Conservation (phyloP, 1,140 invertebrate genomes). For the Triops cancriformis region DNA sequence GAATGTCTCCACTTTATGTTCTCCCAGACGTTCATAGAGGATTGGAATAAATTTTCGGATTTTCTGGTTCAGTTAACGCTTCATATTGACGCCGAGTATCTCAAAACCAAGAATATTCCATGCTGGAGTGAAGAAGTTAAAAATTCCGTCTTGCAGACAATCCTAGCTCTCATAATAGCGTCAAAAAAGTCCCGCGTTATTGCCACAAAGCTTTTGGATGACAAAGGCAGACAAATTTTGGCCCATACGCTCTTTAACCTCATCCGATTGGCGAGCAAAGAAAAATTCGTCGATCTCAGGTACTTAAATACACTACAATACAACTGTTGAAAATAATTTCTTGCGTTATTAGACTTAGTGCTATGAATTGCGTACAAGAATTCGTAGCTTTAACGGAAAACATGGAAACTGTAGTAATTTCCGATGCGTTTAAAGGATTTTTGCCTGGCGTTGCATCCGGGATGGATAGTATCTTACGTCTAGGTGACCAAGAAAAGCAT, state of each 20-base stretch:
- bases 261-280: neutral
- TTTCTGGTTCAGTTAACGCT: neutral
- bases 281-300: neutral
- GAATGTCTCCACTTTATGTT: neutral
- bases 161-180: neutral
- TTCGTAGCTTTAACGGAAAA: neutral
- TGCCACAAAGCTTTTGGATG: neutral
- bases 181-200: neutral
- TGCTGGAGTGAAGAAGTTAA: neutral
- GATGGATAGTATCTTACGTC: neutral
- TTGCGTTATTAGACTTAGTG: neutral
- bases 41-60: constrained; percentile 7
- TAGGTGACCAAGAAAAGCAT: neutral
- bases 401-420: neutral
- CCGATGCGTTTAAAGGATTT: neutral
- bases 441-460: neutral
- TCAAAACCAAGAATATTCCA: neutral
- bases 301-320: neutral
- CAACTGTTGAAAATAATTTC: neutral
- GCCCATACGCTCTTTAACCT: neutral
- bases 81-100: neutral
- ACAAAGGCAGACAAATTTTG: neutral
- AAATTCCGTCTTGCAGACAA: neutral
- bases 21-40: neutral
- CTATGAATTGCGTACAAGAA: neutral